Evolutionary conservation across 2,113 vertebrate genomes (phyloP).

Genomic region (Pleuronectes platessa): DNA sequence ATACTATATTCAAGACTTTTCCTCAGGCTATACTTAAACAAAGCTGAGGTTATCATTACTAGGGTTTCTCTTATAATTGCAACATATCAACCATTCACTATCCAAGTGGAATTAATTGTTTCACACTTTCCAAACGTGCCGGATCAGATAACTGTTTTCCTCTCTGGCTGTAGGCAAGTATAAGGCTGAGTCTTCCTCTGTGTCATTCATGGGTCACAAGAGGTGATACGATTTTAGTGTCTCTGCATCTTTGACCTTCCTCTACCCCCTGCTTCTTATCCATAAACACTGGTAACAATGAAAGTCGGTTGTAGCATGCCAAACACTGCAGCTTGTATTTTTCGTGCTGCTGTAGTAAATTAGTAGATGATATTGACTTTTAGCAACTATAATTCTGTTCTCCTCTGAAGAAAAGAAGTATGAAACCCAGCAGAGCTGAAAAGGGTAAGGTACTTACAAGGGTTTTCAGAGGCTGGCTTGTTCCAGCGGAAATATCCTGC

Average conservation of each 20-base stretch:
- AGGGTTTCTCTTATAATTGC: slow-evolving; percentile 20
- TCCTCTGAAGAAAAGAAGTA: slow-evolving; percentile 15
- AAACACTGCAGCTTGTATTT: slow-evolving; percentile 1
- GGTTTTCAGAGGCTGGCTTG: background rate
- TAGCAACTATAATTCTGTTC: slow-evolving; percentile 5
- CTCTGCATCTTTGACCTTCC: background rate
- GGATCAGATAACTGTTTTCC: slow-evolving; percentile 27
- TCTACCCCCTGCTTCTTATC: background rate
- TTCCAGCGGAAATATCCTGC: slow-evolving; percentile 12
- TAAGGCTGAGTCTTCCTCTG: slow-evolving; percentile 14
- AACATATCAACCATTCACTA: slow-evolving; percentile 20
- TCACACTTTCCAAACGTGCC: background rate
- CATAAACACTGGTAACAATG: slow-evolving; percentile 4
- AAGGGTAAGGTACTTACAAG: slow-evolving; percentile 10
- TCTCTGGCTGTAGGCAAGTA: background rate
- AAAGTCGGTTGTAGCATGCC: slow-evolving; percentile 3
- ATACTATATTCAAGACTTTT: slow-evolving; percentile 43
- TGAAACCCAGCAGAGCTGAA: slow-evolving; percentile 13
- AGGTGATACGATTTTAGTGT: slow-evolving; percentile 21
- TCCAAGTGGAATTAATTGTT: background rate
- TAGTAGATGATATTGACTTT: slow-evolving; percentile 4
- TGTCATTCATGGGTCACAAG: slow-evolving; percentile 8
- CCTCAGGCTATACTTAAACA: slow-evolving; percentile 25
- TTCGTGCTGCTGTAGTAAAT: background rate
- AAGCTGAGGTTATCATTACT: slow-evolving; percentile 22